Percentiles rank a stretch among this genome's conserved stretches.
phyloP scores from a whole-genome alignment of 2,797 vertebrate genomes.

The Macropodus opercularis region DNA sequence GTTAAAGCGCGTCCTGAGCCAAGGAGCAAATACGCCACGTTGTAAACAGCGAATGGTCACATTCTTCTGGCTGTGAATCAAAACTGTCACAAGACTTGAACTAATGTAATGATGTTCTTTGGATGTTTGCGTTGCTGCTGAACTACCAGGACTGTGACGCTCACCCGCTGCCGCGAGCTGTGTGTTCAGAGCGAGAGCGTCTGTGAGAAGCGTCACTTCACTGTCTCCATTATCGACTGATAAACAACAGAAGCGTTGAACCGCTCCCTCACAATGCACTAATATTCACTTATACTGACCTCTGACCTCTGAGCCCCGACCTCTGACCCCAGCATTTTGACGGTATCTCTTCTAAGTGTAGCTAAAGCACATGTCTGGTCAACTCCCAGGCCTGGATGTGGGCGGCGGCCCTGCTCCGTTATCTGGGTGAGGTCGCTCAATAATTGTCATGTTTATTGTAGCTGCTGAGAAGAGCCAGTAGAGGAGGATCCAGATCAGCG shows the following conservation, averaged over 20 bases:
- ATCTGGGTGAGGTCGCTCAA: neutral
- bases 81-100: constrained; percentile 23
- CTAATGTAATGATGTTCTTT: constrained; percentile 5
- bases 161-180: constrained; percentile 41
- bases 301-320: no score
- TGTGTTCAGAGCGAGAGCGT: constrained; percentile 43
- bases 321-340: neutral
- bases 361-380: constrained; percentile 1
- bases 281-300: no score
- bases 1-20: neutral
- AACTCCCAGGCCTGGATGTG: neutral
- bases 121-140: constrained; percentile 23
- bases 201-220: constrained; percentile 28
- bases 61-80: constrained; percentile 14
- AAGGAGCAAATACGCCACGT: neutral
- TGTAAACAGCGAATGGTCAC: no score
- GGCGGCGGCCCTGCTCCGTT: neutral
- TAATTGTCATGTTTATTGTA: neutral
- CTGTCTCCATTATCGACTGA: neutral
- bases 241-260: neutral
- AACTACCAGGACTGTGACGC: constrained; percentile 14
- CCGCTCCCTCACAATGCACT: no score
- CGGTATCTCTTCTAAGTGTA: constrained; percentile 2
- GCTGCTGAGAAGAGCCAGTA: neutral
- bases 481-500: neutral